A percentile compares a stretch with the other conserved stretches of the same genome.
These are phyloP conservation scores for Agraylea sexmaculata DNA, from an alignment of 1,140 invertebrate genomes.

Conservation along the genomic window DNA sequence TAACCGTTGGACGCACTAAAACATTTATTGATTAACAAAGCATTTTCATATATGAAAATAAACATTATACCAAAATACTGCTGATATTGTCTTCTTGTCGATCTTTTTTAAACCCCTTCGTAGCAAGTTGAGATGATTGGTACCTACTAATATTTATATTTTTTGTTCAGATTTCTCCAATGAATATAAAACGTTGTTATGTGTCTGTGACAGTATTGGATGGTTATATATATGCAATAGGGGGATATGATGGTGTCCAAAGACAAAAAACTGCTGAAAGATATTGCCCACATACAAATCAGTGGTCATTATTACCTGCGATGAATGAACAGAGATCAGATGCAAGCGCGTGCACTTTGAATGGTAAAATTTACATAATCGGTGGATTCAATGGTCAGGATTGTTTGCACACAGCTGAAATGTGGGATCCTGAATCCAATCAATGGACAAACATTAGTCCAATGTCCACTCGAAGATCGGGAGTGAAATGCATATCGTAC, in stretches of 20 bases:
- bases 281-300: conserved; percentile 57
- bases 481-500: conserved; percentile 62
- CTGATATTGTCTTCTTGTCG: no score
- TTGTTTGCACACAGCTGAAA: conserved; percentile 74
- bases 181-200: conserved; percentile 48
- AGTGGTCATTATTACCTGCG: conserved; percentile 71
- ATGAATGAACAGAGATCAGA: conserved; percentile 75
- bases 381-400: conserved; percentile 86
- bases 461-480: conserved; percentile 68
- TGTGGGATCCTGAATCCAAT: conserved; percentile 71
- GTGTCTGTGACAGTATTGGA: conserved; percentile 52
- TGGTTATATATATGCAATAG: conserved; percentile 71
- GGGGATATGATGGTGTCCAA: conserved; percentile 76
- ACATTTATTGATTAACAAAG: no score
- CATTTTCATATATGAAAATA: no score
- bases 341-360: conserved; percentile 54
- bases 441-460: conserved; percentile 74
- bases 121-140: no score
- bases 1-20: no score
- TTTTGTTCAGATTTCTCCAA: conserved; percentile 38
- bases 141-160: no score
- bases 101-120: no score
- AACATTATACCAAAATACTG: no score
- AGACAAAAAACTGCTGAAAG: conserved; percentile 62
- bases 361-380: conserved; percentile 67